Conservation (phyloP, 2,797 vertebrate genomes). For the Paedocypris micromegethes region DNA sequence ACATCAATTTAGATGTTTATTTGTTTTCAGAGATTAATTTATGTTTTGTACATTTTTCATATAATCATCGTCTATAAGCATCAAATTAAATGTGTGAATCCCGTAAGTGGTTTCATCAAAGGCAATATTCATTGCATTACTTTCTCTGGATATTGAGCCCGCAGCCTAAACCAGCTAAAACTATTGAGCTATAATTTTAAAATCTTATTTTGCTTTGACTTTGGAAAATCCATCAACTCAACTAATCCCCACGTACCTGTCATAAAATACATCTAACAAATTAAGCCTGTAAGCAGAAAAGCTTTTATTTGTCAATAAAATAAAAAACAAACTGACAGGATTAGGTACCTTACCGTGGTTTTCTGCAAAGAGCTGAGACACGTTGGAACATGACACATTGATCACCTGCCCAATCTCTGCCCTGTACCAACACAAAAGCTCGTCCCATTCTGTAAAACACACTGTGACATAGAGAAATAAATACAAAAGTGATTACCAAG, state of each 20-base stretch:
- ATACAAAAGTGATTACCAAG: neutral
- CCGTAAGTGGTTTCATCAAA: too few species aligned
- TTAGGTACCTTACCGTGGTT: constrained; percentile 59
- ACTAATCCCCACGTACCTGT: neutral
- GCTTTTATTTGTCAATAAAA: neutral
- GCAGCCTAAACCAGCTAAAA: too few species aligned
- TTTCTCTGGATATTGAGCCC: too few species aligned
- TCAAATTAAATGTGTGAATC: too few species aligned
- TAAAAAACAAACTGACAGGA: neutral
- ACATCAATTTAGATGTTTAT: too few species aligned
- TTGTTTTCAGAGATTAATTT: too few species aligned
- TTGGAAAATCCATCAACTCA: neutral
- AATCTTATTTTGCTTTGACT: neutral
- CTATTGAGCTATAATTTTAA: too few species aligned
- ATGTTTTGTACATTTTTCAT: too few species aligned
- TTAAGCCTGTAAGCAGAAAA: neutral
- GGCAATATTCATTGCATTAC: too few species aligned
- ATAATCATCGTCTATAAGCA: too few species aligned
- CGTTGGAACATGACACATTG: constrained; percentile 61
- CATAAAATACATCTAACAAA: neutral
- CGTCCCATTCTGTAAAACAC: constrained; percentile 65
- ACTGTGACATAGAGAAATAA: constrained; percentile 48
- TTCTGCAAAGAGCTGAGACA: constrained; percentile 63
- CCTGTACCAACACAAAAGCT: constrained; percentile 63
- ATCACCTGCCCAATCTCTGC: constrained; percentile 64